Evolutionary conservation across 1,140 invertebrate species (phyloP).

Genomic region (Zaprionus gabonicus): DNA sequence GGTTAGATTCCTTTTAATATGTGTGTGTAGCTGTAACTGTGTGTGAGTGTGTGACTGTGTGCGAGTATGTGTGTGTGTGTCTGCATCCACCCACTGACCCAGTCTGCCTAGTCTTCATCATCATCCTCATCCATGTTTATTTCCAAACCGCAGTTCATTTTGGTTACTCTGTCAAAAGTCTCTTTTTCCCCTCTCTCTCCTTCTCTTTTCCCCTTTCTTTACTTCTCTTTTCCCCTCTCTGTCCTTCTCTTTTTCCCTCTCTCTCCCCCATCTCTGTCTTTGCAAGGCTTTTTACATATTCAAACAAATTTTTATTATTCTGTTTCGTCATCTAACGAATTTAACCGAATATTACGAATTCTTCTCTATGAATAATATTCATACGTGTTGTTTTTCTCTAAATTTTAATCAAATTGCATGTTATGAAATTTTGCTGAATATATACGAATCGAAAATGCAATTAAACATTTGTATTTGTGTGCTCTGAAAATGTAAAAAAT

Average conservation of each 20-base stretch:
- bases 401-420: not conserved
- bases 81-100: conserved; percentile 13
- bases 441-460: not conserved
- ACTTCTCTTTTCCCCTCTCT: too few relatives aligned
- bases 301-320: conserved; percentile 13
- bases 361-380: not conserved
- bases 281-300: conserved; percentile 14
- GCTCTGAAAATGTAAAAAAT: not conserved
- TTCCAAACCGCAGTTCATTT: conserved; percentile 4
- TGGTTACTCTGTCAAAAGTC: conserved; percentile 18
- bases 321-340: conserved; percentile 16
- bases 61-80: not conserved
- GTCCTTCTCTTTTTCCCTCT: not conserved
- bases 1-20: not conserved
- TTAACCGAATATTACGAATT: conserved; percentile 7
- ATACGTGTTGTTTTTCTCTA: not conserved
- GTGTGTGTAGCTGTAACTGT: too few relatives aligned
- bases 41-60: not conserved
- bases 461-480: not conserved
- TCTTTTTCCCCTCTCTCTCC: not conserved
- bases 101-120: conserved; percentile 14
- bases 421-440: conserved; percentile 5
- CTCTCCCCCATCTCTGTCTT: not conserved
- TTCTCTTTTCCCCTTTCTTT: too few relatives aligned
- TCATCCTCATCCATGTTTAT: conserved; percentile 1